Evolutionary conservation across 2,797 vertebrate species (phyloP).

Genomic region (Hydrolagus colliei): DNA sequence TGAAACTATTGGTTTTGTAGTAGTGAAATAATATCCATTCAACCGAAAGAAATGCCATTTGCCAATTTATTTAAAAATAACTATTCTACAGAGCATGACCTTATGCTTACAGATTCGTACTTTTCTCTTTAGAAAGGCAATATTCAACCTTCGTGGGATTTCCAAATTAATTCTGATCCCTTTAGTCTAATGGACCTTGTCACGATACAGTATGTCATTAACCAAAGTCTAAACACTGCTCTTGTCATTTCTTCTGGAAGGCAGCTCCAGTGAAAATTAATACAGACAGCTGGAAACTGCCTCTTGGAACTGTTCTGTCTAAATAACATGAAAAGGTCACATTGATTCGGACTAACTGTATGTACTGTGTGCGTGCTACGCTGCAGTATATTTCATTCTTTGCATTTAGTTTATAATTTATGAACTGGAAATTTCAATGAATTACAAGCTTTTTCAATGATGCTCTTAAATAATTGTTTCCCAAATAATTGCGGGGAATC

Average conservation of each 20-base stretch:
- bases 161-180: neutral
- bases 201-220: neutral
- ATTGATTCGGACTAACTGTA: neutral
- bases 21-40: too few relatives aligned
- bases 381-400: too few relatives aligned
- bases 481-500: neutral
- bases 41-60: neutral
- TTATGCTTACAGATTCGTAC: neutral
- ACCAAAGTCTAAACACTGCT: neutral
- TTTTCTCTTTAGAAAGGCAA: neutral
- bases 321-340: constrained; percentile 4
- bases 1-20: too few relatives aligned
- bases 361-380: neutral
- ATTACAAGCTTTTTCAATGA: neutral
- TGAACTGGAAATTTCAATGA: neutral
- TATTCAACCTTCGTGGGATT: neutral
- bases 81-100: neutral
- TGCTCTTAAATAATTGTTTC: neutral
- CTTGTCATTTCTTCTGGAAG: constrained; percentile 19
- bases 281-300: constrained; percentile 19
- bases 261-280: constrained; percentile 4
- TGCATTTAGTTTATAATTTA: neutral
- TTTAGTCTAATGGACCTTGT: constrained; percentile 6
- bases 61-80: neutral
- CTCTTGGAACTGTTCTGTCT: constrained; percentile 20